Evolutionary conservation across 2,797 vertebrate genomes (phyloP), one percentile per base, ranked within the genome.

Genomic region (Alfaro cultratus): DNA sequence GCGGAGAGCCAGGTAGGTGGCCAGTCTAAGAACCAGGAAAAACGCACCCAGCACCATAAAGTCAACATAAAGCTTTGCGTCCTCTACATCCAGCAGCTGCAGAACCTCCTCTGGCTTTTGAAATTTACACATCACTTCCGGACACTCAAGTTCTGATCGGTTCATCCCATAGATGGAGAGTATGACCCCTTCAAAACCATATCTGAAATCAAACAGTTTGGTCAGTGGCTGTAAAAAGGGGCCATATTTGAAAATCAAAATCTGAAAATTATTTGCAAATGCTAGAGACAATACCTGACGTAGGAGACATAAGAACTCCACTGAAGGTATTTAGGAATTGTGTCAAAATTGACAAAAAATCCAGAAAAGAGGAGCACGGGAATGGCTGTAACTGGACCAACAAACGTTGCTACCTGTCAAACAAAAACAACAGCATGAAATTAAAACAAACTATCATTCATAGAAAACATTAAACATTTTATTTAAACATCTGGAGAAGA

Each of bases 341-440:
- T 99, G 96, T 99, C 98, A 94, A 99, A 99, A 91, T 98, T 99
- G 89, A 99, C 98, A 0, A 99, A 99, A 95, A 99, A 99, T 81
- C 99, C 98, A 3, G 99, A 99, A 95, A 99, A 99, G 82, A 99
- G 96, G 79, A 99, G 96, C 75, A 99, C 98, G 0, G 98, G 98
- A 88, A 99, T 98, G 89, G 98, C 97, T 72, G 98, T 97, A 74
- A 99, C 97, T 0, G 99, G 98, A 75, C 98, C 99, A 89, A 99
- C 96, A 6, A 99, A 99, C 0, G 98, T 99, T 83, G 99, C 99
- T 86, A 99, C 98, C 99, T 99, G 90, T 72, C 75, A 75, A 80
- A 60, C 7, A 53, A 55, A 29, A 46, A 57, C 16, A 43, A 60
- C 39, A 7, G 8, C 53, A 29, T 31, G 4, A 49, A 73, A 73